Conservation (phyloP, 35 echinoderm and acorn worm species). For the Hemicentrotus pulcherrimus region DNA sequence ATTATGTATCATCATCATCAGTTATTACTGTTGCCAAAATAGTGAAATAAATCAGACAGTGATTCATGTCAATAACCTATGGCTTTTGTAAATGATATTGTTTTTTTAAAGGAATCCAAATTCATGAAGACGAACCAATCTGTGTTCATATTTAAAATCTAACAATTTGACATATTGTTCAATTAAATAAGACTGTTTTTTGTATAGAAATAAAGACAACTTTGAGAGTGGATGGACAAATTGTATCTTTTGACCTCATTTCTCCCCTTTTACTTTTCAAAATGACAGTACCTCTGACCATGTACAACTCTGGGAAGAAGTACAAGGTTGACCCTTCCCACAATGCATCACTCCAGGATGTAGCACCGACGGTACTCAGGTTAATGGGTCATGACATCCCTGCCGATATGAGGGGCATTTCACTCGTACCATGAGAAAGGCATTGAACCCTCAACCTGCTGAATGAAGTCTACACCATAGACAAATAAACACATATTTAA, state of each 20-base stretch:
- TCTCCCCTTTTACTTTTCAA: neutral
- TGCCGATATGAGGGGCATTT: constrained; percentile 74
- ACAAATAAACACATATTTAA: no score
- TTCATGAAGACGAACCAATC: neutral
- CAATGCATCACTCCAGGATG: constrained; percentile 88
- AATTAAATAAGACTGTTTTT: no score
- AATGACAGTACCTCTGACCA: constrained; percentile 85
- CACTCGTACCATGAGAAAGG: constrained; percentile 31
- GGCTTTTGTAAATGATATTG: neutral
- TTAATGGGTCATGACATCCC: constrained; percentile 87
- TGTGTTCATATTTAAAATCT: no score
- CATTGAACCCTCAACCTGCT: no score
- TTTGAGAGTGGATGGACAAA: no score
- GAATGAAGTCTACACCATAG: no score
- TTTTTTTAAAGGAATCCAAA: no score
- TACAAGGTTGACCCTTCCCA: constrained; percentile 70
- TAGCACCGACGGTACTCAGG: constrained; percentile 85
- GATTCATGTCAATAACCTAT: neutral
- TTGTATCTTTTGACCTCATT: neutral
- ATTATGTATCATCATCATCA: no score
- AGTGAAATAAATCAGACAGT: neutral
- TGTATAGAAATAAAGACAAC: no score
- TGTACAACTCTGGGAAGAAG: constrained; percentile 62
- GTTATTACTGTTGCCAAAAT: neutral
- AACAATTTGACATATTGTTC: no score